Base-by-base conservation (phyloP, 2,888 invertebrate species). In the Cyclophora punctaria region DNA sequence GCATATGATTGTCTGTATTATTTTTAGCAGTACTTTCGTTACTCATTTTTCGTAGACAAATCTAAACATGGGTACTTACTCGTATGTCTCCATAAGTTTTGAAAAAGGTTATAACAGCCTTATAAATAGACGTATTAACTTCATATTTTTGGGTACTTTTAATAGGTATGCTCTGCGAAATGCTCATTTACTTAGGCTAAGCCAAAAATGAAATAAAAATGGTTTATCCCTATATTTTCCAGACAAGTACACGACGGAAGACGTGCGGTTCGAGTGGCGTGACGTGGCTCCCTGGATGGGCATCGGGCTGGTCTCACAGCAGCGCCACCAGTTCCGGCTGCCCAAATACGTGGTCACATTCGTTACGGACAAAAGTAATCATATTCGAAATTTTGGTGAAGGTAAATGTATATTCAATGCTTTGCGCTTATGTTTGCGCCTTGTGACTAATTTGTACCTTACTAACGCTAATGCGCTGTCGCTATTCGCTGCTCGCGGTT, bases 271-370 rank as follows among this genome's bases (percentile, higher is more conserved):
- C 75, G 89, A 89, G 64, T 92, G 91, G 91, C 89, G 90, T 7
- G 89, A 89, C 59, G 90, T 90, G 53, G 84, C 89, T 44, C 85
- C 91, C 34, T 85, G 86, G 84, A 70, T 78, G 56, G 82, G 82
- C 48, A 80, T 88, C 53, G 85, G 85, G 43, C 83, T 89, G 52
- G 84, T 84, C 44, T 86, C 84, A 56, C 89, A 87, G 62, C 90
- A 90, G 54, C 89, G 86, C 52, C 84, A 80, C 65, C 81, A 90
- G 60, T 92, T 91, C 76, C 83, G 91, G 3, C 88, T 92, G 45
- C 91, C 91, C 60, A 91, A 91, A 85, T 92, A 91, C 75, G 91
- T 91, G 60, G 91, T 92, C 70, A 89, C 90, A 58, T 92, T 92
- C 83, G 82, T 84, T 68, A 90, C 90, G 62, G 90, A 90, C 77